Base-by-base conservation (phyloP, 37 sponge, comb jelly and placozoan genomes). In the Eunapius fragilis region DNA sequence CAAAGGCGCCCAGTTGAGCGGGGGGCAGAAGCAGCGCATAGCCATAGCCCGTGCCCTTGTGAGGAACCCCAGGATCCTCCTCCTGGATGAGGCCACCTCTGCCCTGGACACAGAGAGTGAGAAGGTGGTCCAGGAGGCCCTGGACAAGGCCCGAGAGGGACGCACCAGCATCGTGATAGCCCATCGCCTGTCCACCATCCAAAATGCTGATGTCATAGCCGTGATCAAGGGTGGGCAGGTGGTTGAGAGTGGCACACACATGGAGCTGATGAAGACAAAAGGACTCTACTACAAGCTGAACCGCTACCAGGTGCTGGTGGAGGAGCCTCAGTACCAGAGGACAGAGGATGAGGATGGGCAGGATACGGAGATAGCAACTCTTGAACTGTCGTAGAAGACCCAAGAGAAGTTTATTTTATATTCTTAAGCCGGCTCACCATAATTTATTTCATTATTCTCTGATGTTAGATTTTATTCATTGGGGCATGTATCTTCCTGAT, bases 31-130 rank as follows among this genome's bases (percentile, higher is more conserved):
- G 82, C 88, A 90, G 76, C 81, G 91, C 19, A 80, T 90, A 26
- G 88, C 91, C 87, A 90, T 90, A 32, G 91, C 88, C 34, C 74
- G 87, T 69, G 91, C 91, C 82, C 91, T 90, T 7, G 75, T 90
- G 75, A 78, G 88, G 58, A 71, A 90, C 47, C 91, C 91, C 48
- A 86, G 76, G 82, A 90, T 90, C 34, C 82, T 90, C 12, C 88
- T 90, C 38, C 70, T 90, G 72, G 91, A 90, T 77, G 91, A 90
- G 83, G 91, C 91, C 71, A 90, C 91, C n/a, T 90, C 91, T 19
- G 91, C 91, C 35, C 77, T 88, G 31, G 88, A 88, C 70, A 78
- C 77, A 17, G n/a, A 58, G 30, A 82, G 35, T 89, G 75, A 89
- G 75, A 89, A 87, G 82, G 77, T 92, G 26, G 93, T 92, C 49